Evolutionary conservation across 2,113 vertebrate species (phyloP).

Genomic region (Forbesichthys papilliferus): DNA sequence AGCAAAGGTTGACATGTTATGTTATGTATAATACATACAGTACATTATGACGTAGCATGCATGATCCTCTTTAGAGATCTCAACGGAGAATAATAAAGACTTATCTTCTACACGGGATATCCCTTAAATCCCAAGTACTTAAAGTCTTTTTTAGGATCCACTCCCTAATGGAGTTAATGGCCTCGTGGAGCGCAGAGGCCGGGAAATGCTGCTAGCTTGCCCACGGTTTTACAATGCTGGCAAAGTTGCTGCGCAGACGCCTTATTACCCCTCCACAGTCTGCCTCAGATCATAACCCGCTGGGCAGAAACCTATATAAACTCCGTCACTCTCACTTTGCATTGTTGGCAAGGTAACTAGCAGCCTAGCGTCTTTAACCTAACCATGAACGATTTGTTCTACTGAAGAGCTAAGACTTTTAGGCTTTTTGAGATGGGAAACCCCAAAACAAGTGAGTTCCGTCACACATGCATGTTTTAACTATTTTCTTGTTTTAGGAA

Average conservation of each 20-base stretch:
- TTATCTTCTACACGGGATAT: background rate
- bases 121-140: slow-evolving; percentile 16
- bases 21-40: background rate
- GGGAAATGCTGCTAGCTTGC: slow-evolving; percentile 26
- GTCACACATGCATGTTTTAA: no score
- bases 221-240: slow-evolving; percentile 28
- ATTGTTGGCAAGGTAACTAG: background rate
- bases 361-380: background rate
- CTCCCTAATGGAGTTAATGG: slow-evolving; percentile 32
- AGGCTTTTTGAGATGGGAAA: no score
- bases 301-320: slow-evolving; percentile 35
- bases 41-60: slow-evolving; percentile 10
- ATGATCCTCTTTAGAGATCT: slow-evolving; percentile 10
- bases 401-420: no score
- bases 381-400: background rate
- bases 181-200: slow-evolving; percentile 14
- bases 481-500: no score
- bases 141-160: slow-evolving; percentile 40
- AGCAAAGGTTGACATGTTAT: background rate
- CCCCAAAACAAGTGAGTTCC: no score
- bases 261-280: slow-evolving; percentile 16
- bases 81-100: background rate
- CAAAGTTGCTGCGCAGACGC: slow-evolving; percentile 9
- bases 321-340: background rate
- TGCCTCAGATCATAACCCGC: slow-evolving; percentile 11